These are phyloP conservation scores for Aldabrachelys gigantea DNA, from an alignment of 2,113 vertebrate genomes.

Conservation along the genomic window DNA sequence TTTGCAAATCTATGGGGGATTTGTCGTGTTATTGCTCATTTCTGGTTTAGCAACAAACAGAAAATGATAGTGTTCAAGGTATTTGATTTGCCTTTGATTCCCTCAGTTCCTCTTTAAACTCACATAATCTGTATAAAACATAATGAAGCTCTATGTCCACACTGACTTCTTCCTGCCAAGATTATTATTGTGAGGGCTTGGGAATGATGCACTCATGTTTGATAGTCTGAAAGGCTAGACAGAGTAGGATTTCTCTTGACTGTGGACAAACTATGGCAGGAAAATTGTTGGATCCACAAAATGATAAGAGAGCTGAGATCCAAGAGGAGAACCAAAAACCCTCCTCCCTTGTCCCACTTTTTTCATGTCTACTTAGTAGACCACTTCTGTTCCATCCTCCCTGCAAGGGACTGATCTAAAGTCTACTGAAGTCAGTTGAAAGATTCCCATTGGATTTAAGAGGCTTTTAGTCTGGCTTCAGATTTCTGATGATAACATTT, in stretches of 20 bases:
- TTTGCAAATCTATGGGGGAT: background rate
- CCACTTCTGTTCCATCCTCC: no score
- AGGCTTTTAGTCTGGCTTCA: background rate
- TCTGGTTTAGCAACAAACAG: background rate
- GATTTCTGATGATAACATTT: background rate
- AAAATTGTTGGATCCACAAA: background rate
- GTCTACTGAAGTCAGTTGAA: background rate
- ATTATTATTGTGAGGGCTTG: background rate
- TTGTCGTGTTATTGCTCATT: background rate
- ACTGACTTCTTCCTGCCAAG: background rate
- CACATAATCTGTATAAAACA: no score
- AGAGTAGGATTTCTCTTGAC: background rate
- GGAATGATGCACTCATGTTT: background rate
- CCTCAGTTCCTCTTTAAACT: background rate
- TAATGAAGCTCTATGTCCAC: background rate
- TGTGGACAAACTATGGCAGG: background rate
- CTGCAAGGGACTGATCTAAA: background rate
- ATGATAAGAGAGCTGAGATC: background rate
- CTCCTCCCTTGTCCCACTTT: background rate
- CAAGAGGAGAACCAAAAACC: background rate
- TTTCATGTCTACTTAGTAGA: no score
- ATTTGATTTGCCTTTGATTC: background rate
- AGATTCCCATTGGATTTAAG: background rate
- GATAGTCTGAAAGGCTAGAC: background rate
- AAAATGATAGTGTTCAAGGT: background rate